Evolutionary conservation across 2,113 vertebrate species (phyloP).

Genomic region (Panurus biarmicus): DNA sequence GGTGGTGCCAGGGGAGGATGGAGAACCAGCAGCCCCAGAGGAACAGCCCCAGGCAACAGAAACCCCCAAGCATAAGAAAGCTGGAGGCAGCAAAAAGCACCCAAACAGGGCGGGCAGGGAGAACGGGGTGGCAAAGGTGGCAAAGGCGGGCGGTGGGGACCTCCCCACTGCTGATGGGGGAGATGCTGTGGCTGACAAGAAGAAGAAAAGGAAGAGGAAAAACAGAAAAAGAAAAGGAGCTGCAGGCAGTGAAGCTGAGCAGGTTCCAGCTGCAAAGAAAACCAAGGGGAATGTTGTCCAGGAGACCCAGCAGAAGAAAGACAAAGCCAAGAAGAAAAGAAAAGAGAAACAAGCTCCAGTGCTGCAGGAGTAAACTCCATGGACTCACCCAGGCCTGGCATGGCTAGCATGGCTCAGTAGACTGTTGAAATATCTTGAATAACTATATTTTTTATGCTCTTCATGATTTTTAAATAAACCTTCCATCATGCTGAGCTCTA

Average conservation of each 20-base stretch:
- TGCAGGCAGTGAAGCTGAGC: background rate
- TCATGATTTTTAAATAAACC: conserved; percentile 34
- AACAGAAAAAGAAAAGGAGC: conserved; percentile 28
- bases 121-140: background rate
- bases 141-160: fast-evolving
- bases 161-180: background rate
- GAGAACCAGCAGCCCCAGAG: background rate
- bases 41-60: background rate
- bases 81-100: conserved; percentile 82
- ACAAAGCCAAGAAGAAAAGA: conserved; percentile 23
- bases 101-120: background rate
- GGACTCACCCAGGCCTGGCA: background rate
- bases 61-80: conserved; percentile 72
- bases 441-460: conserved; percentile 28
- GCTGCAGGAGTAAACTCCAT: background rate
- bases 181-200: background rate
- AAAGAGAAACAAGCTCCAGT: background rate
- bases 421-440: conserved; percentile 1
- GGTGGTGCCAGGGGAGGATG: background rate
- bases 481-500: background rate
- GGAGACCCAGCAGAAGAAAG: background rate
- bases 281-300: background rate
- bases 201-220: conserved; percentile 11
- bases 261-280: conserved; percentile 51
- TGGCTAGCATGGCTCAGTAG: background rate